Base-by-base conservation (phyloP, 2,888 invertebrate species). In the Limnephilus auricula region DNA sequence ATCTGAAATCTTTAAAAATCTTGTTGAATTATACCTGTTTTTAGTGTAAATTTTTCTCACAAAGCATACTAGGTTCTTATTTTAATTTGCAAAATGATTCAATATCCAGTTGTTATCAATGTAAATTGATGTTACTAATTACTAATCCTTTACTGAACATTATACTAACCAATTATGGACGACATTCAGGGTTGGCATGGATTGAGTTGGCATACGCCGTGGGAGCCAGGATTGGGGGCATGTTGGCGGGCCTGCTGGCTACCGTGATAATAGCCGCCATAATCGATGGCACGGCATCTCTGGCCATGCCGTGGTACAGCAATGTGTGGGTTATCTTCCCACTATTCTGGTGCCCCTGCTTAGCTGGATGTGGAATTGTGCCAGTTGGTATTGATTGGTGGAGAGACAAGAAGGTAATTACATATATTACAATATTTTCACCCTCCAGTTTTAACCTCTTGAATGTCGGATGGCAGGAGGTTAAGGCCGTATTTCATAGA, bases 261-360 rank as follows among this genome's bases (percentile, higher is more conserved):
- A 85, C 45, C 18, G 86, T 37, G 10, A 79, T 80, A 2, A 89
- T 93, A 50, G 92, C 91, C 9, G 83, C 84, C 30, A 79, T 92
- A 31, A 65, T 93, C 6, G 92, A 93, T 37, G 84, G 90, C 15
- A 86, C 91, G 30, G 90, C 92, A 1, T 37, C 87, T 1, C 79
- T 92, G 37, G 83, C 89, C 32, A 93, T 93, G 92, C 93, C 93
- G 2, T 93, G 92, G 92, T 93, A 87, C 79, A 90, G 92, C 15
- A 92, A 93, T 40, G 83, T 91, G 13, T 92, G 91, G 90, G 85
- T 93, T 30, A 87, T 93, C 31, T 93, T 93, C 79, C 93, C 93
- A 5, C 86, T 93, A 18, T 93, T 92, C 37, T 93, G 92, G 92
- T 92, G 92, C 89, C 93, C 93, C 9, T 45, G 79, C 30, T 37